Evolutionary conservation across 2,797 vertebrate genomes (phyloP).

Genomic region (Bradypodion ventrale): DNA sequence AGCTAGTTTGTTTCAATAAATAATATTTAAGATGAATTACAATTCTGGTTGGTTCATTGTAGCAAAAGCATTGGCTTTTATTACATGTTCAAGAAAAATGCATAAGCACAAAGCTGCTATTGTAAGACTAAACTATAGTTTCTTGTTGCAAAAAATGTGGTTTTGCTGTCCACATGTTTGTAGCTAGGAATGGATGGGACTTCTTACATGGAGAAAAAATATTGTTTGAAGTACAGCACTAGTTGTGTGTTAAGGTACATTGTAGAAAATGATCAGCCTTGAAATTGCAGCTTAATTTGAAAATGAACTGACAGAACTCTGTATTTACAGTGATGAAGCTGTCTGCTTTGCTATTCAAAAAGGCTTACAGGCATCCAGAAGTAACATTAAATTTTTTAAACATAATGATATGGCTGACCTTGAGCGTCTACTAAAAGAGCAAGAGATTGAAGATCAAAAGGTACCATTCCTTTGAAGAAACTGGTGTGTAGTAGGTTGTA

Average conservation of each 20-base stretch:
- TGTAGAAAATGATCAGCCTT: background rate
- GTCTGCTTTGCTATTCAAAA: conserved; percentile 98
- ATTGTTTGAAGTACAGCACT: background rate
- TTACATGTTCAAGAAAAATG: too few species aligned
- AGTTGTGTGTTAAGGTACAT: background rate
- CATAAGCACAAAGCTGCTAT: background rate
- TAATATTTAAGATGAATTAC: background rate
- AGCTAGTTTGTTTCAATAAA: background rate
- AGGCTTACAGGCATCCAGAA: conserved; percentile 94
- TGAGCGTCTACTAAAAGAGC: conserved; percentile 89
- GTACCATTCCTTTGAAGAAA: conserved; percentile 73
- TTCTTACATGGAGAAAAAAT: background rate
- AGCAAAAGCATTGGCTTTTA: background rate
- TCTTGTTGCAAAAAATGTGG: background rate
- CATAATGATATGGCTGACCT: conserved; percentile 96
- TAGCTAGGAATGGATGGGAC: background rate
- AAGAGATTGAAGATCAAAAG: conserved; percentile 95
- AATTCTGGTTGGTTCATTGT: background rate
- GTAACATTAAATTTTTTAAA: conserved; percentile 95
- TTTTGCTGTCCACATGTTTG: background rate
- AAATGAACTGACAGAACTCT: conserved; percentile 34
- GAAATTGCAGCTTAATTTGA: conserved; percentile 22
- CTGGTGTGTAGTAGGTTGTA: conserved; percentile 34
- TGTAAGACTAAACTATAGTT: background rate
- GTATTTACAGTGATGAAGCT: conserved; percentile 87